phyloP scores from a whole-genome alignment of 2,888 invertebrate species.

The Steromphala cineraria region DNA sequence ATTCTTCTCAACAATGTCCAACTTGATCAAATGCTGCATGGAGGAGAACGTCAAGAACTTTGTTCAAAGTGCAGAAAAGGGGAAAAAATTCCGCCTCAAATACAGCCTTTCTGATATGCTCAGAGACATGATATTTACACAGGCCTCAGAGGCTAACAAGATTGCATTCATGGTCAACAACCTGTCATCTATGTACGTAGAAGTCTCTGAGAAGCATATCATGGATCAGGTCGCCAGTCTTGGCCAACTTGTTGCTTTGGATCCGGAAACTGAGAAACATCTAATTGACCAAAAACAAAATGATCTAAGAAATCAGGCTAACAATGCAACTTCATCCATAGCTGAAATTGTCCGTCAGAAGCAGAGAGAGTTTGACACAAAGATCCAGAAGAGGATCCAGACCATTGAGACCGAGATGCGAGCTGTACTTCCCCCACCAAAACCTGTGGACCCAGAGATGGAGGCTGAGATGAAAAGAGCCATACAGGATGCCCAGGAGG shows the following conservation, averaged over 20 bases:
- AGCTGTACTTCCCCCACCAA: background rate
- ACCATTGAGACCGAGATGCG: background rate
- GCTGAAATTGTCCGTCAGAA: background rate
- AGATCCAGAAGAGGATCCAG: background rate
- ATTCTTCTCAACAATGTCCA: background rate
- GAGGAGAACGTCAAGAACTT: background rate
- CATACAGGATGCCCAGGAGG: background rate
- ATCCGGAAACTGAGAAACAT: background rate
- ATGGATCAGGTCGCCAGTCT: background rate
- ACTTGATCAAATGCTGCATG: background rate
- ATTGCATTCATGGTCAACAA: background rate
- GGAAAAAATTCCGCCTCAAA: background rate
- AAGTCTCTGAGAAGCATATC: background rate
- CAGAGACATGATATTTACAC: background rate
- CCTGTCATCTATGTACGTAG: background rate
- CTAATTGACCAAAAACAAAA: background rate
- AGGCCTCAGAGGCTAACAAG: background rate
- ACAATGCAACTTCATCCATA: background rate
- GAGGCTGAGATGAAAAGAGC: background rate
- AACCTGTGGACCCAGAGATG: background rate
- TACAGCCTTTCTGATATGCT: background rate
- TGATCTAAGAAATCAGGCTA: background rate
- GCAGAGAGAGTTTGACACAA: background rate
- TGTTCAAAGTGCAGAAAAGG: background rate
- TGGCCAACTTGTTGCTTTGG: background rate